Evolutionary conservation across 2,888 invertebrate genomes (phyloP).

Genomic region (Sicus ferrugineus): DNA sequence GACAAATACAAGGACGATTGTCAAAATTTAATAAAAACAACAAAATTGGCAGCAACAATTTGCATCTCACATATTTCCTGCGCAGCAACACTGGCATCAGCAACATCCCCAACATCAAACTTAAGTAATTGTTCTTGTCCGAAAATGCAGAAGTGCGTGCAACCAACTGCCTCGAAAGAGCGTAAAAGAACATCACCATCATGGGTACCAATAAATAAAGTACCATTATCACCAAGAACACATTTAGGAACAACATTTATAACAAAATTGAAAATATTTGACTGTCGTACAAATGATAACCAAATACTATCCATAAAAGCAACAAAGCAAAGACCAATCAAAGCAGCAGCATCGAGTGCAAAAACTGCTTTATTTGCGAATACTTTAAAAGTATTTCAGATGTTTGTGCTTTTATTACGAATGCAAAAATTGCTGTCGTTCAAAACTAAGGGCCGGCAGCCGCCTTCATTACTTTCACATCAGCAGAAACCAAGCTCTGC

Average conservation of each 20-base stretch:
- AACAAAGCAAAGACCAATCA: conserved; percentile 29
- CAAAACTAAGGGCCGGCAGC: background rate
- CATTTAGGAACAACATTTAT: conserved; percentile 3
- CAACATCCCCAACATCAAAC: background rate
- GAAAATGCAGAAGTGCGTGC: conserved; percentile 37
- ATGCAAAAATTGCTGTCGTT: conserved; percentile 39
- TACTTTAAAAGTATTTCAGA: conserved; percentile 46
- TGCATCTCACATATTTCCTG: background rate
- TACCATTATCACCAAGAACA: conserved; percentile 30
- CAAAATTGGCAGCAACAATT: conserved; percentile 15
- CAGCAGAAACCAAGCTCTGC: conserved; percentile 2
- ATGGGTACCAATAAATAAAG: conserved; percentile 34
- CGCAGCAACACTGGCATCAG: background rate
- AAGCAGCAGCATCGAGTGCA: conserved; percentile 33
- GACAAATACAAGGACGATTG: background rate
- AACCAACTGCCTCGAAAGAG: conserved; percentile 35
- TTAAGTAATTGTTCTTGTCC: background rate
- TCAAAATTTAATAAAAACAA: conserved; percentile 14
- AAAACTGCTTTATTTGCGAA: conserved; percentile 25
- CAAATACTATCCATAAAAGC: conserved; percentile 28
- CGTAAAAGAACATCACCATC: conserved; percentile 24
- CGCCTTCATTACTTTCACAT: background rate
- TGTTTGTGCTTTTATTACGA: conserved; percentile 42
- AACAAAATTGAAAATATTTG: background rate
- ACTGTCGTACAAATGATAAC: conserved; percentile 20